Evolutionary conservation across 2,888 invertebrate genomes (phyloP), one percentile per base, ranked within the genome.

Genomic region (Oegoconia quadripuncta): DNA sequence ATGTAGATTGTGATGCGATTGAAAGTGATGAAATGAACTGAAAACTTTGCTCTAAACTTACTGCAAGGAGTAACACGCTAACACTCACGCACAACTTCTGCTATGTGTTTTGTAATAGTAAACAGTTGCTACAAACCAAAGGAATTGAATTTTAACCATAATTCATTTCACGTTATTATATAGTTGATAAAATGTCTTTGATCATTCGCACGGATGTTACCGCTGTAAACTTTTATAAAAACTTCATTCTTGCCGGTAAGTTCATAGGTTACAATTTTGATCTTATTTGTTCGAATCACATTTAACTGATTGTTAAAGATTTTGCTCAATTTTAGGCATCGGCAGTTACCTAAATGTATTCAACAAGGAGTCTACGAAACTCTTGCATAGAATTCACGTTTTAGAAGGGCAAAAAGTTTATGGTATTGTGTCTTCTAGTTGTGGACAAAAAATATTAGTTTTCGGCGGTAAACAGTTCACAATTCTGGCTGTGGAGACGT

Each of bases 401-500:
- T 61, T 88, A 34, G 55, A 79, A 6, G 89, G 89, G 0, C 89
- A 90, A 55, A 90, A 90, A 71, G 88, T 92, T 44, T 89, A 90
- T 66, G 90, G 91, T 23, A 83, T 91, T 47, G 68, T 80, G 15
- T 55, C 70, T 12, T 69, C 69, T 30, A 48, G 63, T 28, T 47
- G 48, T 35, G 48, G 50, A 4, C 51, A 59, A 3, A 59, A 74
- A 49, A 48, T 90, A n/a, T 55, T 90, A 6, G 63, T 90, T 29
- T 90, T 83, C 70, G 91, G 91, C 9, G 91, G 90, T 11, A 89
- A 88, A 66, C 82, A 89, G 52, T 81, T 90, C 29, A 78, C 81
- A 37, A 48, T 84, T 3, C 50, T 66, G 7, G 37, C 41, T 13
- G 33, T 50, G 23, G 37, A 37, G 2, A 6, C 14, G 17, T 20